Conservation (phyloP, 64 coral and sea anemone genomes). For the Acropora tenuis region DNA sequence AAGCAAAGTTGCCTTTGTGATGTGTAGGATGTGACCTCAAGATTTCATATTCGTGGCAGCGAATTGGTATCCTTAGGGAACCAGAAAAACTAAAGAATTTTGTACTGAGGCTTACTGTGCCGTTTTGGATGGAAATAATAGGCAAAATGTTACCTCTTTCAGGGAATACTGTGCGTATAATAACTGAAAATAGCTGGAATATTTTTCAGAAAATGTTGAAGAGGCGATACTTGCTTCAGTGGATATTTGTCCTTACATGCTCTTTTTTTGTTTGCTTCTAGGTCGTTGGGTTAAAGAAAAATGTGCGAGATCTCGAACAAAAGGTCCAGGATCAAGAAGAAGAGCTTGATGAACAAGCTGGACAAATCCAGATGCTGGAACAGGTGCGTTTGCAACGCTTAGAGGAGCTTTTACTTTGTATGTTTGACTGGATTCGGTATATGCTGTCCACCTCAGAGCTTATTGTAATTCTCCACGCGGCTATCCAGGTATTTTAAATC, state of each 20-base stretch:
- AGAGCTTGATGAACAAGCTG: slow-evolving; percentile 94
- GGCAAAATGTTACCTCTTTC: not conserved
- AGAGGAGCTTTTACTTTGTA: not conserved
- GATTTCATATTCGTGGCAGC: too few species aligned
- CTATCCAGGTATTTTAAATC: too few species aligned
- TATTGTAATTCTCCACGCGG: too few species aligned
- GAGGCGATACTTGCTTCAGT: not conserved
- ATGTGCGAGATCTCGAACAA: slow-evolving; percentile 84
- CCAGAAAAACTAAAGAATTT: too few species aligned
- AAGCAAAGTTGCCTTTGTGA: too few species aligned
- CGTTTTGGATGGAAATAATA: too few species aligned
- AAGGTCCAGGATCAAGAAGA: slow-evolving; percentile 95
- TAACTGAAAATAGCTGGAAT: too few species aligned
- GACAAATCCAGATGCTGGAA: slow-evolving; percentile 93
- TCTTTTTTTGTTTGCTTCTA: not conserved
- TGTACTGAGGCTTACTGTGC: too few species aligned
- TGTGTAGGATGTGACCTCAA: too few species aligned
- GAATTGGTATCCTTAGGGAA: too few species aligned
- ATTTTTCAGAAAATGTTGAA: not conserved
- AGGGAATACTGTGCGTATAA: too few species aligned
- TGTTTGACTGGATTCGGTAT: not conserved
- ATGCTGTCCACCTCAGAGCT: too few species aligned
- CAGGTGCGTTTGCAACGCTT: slow-evolving; percentile 43
- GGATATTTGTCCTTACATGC: not conserved
- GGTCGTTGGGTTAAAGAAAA: slow-evolving; percentile 71